Conservation (phyloP, 2,113 vertebrate genomes). For the Aspiorhynchus laticeps region DNA sequence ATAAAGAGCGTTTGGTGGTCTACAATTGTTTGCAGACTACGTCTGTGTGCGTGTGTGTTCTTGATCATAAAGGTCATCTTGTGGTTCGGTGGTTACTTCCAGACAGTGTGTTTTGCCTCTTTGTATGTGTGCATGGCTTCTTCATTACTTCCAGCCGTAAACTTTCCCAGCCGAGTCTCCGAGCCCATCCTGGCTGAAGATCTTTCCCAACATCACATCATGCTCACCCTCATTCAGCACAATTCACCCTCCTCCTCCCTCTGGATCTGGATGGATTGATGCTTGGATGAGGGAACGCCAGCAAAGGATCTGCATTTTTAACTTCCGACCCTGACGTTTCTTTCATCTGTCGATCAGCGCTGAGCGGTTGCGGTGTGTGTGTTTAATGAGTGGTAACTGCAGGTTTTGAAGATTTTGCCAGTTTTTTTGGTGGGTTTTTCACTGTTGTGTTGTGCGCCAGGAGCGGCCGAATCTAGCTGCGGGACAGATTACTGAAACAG, state of each 20-base stretch:
- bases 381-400: conserved; percentile 15
- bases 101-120: conserved; percentile 10
- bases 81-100: conserved; percentile 23
- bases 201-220: conserved; percentile 37
- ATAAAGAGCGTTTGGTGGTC: conserved; percentile 16
- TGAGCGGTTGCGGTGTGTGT: background rate
- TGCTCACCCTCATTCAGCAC: conserved; percentile 1
- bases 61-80: conserved; percentile 14
- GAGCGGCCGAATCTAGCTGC: conserved; percentile 1
- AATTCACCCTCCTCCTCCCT: background rate
- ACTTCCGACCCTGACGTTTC: conserved; percentile 13
- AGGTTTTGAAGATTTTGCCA: conserved; percentile 52
- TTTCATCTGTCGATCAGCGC: conserved; percentile 24
- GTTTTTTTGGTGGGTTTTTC: conserved; percentile 35
- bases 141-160: conserved; percentile 21
- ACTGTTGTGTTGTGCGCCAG: conserved; percentile 18
- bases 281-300: background rate
- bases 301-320: conserved; percentile 32
- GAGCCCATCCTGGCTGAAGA: conserved; percentile 25
- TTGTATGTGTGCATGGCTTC: background rate
- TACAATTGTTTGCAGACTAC: conserved; percentile 19
- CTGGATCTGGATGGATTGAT: conserved; percentile 27
- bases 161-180: background rate
- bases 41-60: conserved; percentile 18
- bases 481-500: conserved; percentile 37